phyloP scores from a whole-genome alignment of 2,113 vertebrate species.

The Lethenteron camtschaticum region DNA sequence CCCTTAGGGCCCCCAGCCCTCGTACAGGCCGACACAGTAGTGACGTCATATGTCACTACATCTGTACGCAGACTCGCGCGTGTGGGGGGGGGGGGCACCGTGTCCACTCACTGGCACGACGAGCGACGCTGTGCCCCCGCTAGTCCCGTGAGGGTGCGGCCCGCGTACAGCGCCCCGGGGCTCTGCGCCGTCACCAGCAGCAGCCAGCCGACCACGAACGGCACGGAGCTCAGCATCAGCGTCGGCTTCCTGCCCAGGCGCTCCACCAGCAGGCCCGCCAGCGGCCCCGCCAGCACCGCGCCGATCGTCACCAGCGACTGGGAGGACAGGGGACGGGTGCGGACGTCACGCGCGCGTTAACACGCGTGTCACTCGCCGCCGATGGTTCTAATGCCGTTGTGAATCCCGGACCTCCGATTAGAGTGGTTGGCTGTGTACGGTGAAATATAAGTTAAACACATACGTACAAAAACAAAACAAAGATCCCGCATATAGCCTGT shows the following conservation, averaged over 20 bases:
- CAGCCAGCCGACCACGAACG: conserved; percentile 44
- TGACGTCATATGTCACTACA: background rate
- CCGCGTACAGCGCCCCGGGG: conserved; percentile 54
- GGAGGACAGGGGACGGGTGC: background rate
- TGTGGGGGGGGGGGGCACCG: background rate
- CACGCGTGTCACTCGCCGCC: background rate
- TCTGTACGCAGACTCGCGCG: background rate
- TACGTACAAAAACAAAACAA: too few relatives aligned
- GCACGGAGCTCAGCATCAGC: conserved; percentile 48
- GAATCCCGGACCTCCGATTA: too few relatives aligned
- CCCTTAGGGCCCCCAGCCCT: background rate
- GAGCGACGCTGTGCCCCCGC: conserved; percentile 66
- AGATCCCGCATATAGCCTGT: too few relatives aligned
- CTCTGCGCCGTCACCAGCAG: conserved; percentile 47
- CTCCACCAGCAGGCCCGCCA: conserved; percentile 59
- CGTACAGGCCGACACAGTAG: background rate
- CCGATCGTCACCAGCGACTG: conserved; percentile 72
- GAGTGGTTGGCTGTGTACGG: too few relatives aligned
- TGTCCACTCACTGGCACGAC: conserved; percentile 45
- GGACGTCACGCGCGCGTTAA: background rate
- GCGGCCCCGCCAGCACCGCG: conserved; percentile 41
- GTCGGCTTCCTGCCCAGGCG: conserved; percentile 50
- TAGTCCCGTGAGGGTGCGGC: conserved; percentile 44
- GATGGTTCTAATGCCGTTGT: background rate
- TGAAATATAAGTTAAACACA: background rate